Evolutionary conservation across 2,113 vertebrate genomes (phyloP), one percentile per base, ranked within the genome.

Genomic region (Psophia crepitans): DNA sequence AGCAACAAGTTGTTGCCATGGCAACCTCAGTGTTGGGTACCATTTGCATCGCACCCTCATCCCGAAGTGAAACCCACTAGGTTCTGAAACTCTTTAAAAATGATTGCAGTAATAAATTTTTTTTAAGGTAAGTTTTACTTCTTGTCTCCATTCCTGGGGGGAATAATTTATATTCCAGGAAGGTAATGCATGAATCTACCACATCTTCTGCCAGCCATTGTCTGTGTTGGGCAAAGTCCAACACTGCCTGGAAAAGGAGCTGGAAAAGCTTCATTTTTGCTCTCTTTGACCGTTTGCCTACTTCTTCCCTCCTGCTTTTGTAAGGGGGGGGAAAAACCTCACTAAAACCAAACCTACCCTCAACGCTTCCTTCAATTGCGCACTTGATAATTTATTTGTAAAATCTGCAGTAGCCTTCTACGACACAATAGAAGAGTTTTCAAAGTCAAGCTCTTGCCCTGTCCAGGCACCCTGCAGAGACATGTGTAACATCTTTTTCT

Each of bases 1-100:
- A 97, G 96, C 97, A 97, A 97, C 95, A 97, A 93, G 81, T 86
- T 83, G 96, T 98, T 97, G 89, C 96, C 87, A 92, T 23, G 57
- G 93, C 96, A 97, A 96, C 80, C 21, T 68, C 49, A 80, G 87
- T 43, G 33, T 41, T 96, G 96, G 97, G 89, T 81, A 96, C 95
- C 91, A 16, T 58, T 91, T 5, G 41, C 46, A 61, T 89, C 69
- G 87, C 78, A 95, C 92, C 87, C 81, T 97, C 75, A 70, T 92
- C 88, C 75, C 37, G 12, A 97, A 97, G 93, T 93, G 87, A 95
- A 97, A 97, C 70, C 91, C 94, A 80, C 81, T 63, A 88, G 96
- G 9, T 87, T 73, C 37, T 75, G 61, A 19, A 93, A 89, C 30
- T 85, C 87, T n/a, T 46, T 79, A 44, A 75, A 92, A 87, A 74